Conservation (phyloP, 2,797 vertebrate genomes). For the Sebastes miniatus region DNA sequence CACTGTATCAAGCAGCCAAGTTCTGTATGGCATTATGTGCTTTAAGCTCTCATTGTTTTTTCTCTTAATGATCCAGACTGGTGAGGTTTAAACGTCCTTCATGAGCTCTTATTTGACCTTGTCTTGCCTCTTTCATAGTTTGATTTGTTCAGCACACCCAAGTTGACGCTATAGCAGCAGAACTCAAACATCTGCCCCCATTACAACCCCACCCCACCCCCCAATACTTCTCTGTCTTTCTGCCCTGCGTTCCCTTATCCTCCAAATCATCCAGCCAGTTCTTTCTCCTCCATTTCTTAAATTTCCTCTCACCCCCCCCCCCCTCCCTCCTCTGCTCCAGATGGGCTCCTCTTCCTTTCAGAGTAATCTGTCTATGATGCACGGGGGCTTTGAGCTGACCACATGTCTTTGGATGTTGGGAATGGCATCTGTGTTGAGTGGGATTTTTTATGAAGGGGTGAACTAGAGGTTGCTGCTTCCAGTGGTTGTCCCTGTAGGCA, state of each 20-base stretch:
- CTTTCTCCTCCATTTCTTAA: conserved; percentile 53
- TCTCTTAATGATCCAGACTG: neutral
- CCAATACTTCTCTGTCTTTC: conserved; percentile 12
- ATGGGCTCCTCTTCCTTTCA: conserved; percentile 54
- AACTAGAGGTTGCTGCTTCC: conserved; percentile 54
- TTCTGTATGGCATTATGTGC: neutral
- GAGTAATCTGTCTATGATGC: conserved; percentile 45
- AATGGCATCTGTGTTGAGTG: conserved; percentile 47
- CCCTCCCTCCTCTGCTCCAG: conserved; percentile 44
- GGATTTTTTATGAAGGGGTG: conserved; percentile 39
- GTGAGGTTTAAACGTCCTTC: neutral
- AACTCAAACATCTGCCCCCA: conserved; percentile 46
- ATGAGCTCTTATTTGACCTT: neutral
- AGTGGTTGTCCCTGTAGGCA: conserved; percentile 29
- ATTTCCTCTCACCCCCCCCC: conserved; percentile 6
- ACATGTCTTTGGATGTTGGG: conserved; percentile 56
- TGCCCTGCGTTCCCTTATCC: conserved; percentile 19
- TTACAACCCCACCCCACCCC: neutral
- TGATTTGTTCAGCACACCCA: conserved; percentile 23
- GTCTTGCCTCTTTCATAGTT: neutral
- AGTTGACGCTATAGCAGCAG: neutral
- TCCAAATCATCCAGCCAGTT: conserved; percentile 35
- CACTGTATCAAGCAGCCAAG: neutral
- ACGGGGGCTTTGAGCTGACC: conserved; percentile 56
- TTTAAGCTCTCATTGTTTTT: neutral